Percentiles rank a stretch among this genome's conserved stretches.
phyloP scores from a whole-genome alignment of 2,888 invertebrate species.

The Conomelus anceps region DNA sequence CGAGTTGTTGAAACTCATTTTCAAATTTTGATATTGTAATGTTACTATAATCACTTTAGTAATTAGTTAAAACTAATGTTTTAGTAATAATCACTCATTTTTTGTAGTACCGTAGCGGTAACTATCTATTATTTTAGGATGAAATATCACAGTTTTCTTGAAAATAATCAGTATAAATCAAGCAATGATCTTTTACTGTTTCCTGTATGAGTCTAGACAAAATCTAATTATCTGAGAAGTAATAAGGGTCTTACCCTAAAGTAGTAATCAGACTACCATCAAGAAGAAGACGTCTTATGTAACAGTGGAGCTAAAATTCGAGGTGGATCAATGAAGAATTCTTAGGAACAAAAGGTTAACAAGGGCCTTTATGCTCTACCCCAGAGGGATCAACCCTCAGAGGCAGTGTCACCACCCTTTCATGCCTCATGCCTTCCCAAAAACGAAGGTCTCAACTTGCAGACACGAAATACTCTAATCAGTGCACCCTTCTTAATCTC shows the following conservation, averaged over 20 bases:
- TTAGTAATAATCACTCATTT: no score
- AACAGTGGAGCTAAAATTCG: neutral
- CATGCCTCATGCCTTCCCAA: neutral
- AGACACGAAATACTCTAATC: neutral
- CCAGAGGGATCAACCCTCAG: neutral
- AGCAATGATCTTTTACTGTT: neutral
- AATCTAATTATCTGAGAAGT: neutral
- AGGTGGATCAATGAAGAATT: neutral
- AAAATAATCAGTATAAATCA: neutral
- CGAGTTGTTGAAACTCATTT: no score
- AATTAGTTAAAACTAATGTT: no score
- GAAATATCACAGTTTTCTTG: neutral
- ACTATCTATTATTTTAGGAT: neutral
- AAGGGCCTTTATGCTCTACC: neutral
- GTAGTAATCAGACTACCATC: neutral
- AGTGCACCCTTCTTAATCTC: neutral
- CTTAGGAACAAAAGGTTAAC: neutral
- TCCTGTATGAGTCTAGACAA: neutral
- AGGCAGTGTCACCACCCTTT: neutral
- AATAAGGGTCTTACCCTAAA: neutral
- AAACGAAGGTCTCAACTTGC: neutral
- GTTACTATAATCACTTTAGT: no score
- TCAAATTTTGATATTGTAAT: no score
- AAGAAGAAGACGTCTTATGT: neutral
- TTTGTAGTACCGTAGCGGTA: no score